phyloP scores from a whole-genome alignment of 2,797 vertebrate genomes.

The Leontopithecus rosalia region DNA sequence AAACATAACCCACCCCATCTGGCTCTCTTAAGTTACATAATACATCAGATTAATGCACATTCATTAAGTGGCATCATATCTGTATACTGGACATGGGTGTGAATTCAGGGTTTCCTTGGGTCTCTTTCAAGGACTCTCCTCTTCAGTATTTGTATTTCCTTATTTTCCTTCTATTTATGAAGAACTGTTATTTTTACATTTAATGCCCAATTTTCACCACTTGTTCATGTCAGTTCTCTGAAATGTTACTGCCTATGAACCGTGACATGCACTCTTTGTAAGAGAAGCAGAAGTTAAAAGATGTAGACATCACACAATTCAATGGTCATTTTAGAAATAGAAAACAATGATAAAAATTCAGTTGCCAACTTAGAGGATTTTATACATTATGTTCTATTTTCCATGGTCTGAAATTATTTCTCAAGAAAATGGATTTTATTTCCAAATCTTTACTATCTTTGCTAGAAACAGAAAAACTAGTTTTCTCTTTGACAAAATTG shows the following conservation, averaged over 20 bases:
- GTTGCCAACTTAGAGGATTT: constrained; percentile 31
- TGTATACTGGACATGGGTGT: not conserved
- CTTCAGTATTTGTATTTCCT: not conserved
- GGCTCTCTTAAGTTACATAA: not conserved
- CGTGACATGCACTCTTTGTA: not conserved
- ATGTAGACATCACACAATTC: not conserved
- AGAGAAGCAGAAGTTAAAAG: constrained; percentile 23
- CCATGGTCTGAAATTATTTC: constrained; percentile 18
- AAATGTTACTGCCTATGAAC: constrained; percentile 2
- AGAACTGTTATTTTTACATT: not conserved
- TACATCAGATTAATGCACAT: not conserved
- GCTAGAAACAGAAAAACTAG: constrained; percentile 41
- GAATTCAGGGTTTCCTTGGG: not conserved
- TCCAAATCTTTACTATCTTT: constrained; percentile 55
- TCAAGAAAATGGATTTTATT: constrained; percentile 61
- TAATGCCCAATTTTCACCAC: not conserved
- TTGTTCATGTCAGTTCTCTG: constrained; percentile 41
- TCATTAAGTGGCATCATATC: not conserved
- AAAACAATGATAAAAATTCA: constrained; percentile 23
- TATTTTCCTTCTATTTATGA: constrained; percentile 17
- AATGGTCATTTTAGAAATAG: constrained; percentile 17
- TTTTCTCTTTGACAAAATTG: not conserved
- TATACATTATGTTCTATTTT: constrained; percentile 28
- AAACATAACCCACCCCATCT: not conserved
- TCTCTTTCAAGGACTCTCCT: not conserved